Conservation (phyloP, 2,797 vertebrate genomes). For the Clarias fuscus region DNA sequence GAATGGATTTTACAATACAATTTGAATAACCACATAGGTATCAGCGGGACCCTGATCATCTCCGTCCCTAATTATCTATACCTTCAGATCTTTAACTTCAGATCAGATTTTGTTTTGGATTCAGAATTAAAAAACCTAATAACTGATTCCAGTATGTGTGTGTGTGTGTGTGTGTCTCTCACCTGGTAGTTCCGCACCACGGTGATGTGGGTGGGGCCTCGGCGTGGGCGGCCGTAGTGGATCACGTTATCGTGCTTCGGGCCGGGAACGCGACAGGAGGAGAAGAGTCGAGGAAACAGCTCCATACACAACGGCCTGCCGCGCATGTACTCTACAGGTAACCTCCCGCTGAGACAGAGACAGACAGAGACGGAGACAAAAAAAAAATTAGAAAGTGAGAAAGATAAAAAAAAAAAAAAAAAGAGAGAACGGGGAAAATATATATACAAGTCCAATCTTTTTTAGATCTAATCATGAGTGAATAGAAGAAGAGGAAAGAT, state of each 20-base stretch:
- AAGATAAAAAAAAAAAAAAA: not conserved
- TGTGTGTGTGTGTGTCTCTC: not conserved
- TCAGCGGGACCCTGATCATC: too few relatives aligned
- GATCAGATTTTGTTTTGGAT: not conserved
- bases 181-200: conserved; percentile 85
- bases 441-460: too few relatives aligned
- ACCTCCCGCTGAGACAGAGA: conserved; percentile 61
- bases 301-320: conserved; percentile 79
- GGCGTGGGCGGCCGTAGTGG: conserved; percentile 67
- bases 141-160: not conserved
- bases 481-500: too few relatives aligned
- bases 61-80: too few relatives aligned
- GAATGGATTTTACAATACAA: too few relatives aligned
- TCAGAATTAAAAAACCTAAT: not conserved
- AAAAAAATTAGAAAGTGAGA: not conserved
- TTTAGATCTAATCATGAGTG: too few relatives aligned
- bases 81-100: not conserved
- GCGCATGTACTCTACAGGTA: conserved; percentile 74
- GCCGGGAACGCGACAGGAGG: conserved; percentile 81
- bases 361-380: not conserved
- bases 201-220: conserved; percentile 76
- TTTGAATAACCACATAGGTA: too few relatives aligned
- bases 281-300: conserved; percentile 80
- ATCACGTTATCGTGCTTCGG: conserved; percentile 78
- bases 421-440: not conserved